These are phyloP conservation scores for Heliconius hermathena DNA, from an alignment of 1,140 invertebrate genomes.

Conservation along the genomic window DNA sequence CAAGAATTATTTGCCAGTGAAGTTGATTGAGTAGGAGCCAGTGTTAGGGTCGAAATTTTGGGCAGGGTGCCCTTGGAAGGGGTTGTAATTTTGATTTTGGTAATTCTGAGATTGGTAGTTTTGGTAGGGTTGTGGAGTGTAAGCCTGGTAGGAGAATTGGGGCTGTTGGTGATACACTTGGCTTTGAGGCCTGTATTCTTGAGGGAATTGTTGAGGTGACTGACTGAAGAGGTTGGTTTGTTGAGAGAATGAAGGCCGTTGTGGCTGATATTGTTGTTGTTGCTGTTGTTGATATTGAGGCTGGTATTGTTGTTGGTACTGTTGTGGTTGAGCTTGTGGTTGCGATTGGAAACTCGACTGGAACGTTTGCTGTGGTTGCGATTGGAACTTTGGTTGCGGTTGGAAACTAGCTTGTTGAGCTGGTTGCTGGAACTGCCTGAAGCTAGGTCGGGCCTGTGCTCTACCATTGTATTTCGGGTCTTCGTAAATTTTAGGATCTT, in stretches of 20 bases:
- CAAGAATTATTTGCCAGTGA: slow-evolving; percentile 72
- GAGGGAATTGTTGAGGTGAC: slow-evolving; percentile 62
- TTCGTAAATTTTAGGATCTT: slow-evolving; percentile 90
- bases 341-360: slow-evolving; percentile 36
- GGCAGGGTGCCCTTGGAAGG: slow-evolving; percentile 83
- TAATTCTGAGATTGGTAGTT: slow-evolving; percentile 68
- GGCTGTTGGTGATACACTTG: slow-evolving; percentile 74
- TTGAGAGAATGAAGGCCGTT: slow-evolving; percentile 50
- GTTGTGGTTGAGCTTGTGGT: slow-evolving; percentile 33
- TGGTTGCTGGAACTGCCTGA: slow-evolving; percentile 68
- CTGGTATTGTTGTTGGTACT: slow-evolving; percentile 35
- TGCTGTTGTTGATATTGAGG: slow-evolving; percentile 39
- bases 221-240: slow-evolving; percentile 63
- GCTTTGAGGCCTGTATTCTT: slow-evolving; percentile 61
- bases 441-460: slow-evolving; percentile 62
- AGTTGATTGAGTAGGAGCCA: slow-evolving; percentile 87
- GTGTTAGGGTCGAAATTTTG: slow-evolving; percentile 85
- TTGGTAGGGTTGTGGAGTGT: slow-evolving; percentile 65
- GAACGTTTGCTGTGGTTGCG: slow-evolving; percentile 46
- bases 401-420: slow-evolving; percentile 47
- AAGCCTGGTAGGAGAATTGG: slow-evolving; percentile 72
- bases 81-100: slow-evolving; percentile 75
- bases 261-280: slow-evolving; percentile 43
- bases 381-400: slow-evolving; percentile 46
- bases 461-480: slow-evolving; percentile 86